Evolutionary conservation across 92 coral and sea anemone species (phyloP).

Genomic region (Scolanthus callimorphus): DNA sequence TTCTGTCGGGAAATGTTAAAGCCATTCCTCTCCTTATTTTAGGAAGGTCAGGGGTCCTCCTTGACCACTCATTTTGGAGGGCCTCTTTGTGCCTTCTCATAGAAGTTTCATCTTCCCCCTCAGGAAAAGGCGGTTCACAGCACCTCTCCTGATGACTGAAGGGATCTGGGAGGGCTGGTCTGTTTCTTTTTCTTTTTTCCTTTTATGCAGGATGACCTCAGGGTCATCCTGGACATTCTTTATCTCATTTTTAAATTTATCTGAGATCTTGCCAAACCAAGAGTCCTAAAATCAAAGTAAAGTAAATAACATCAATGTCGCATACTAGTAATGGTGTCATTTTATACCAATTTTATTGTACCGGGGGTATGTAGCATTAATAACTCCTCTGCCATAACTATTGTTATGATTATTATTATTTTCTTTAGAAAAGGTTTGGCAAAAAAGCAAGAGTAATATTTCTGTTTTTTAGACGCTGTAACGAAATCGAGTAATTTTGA

Average conservation of each 20-base stretch:
- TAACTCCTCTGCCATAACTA: no score
- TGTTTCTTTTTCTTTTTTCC: not conserved
- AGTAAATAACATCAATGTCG: no score
- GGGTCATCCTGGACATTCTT: slow-evolving; percentile 30
- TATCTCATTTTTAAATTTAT: slow-evolving; percentile 59
- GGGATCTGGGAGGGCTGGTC: not conserved
- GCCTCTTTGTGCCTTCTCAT: slow-evolving; percentile 34
- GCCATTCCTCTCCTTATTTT: slow-evolving; percentile 41
- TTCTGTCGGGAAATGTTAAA: slow-evolving; percentile 47
- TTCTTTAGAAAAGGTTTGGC: no score
- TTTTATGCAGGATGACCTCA: slow-evolving; percentile 25
- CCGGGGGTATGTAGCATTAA: no score
- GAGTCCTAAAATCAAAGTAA: no score
- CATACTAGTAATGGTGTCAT: no score
- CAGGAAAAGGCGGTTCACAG: slow-evolving; percentile 65
- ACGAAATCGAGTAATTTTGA: no score
- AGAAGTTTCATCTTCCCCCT: slow-evolving; percentile 63
- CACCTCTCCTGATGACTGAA: slow-evolving; percentile 38
- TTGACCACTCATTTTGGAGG: slow-evolving; percentile 34
- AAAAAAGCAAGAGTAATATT: no score
- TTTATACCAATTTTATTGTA: no score
- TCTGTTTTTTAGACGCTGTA: no score
- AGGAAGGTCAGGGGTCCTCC: slow-evolving; percentile 32
- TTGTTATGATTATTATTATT: no score
- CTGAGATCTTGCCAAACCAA: slow-evolving; percentile 48